A percentile compares a stretch with the other conserved stretches of the same genome.
Conservation (phyloP, 2,888 invertebrate species). For the Nomada fabriciana region DNA sequence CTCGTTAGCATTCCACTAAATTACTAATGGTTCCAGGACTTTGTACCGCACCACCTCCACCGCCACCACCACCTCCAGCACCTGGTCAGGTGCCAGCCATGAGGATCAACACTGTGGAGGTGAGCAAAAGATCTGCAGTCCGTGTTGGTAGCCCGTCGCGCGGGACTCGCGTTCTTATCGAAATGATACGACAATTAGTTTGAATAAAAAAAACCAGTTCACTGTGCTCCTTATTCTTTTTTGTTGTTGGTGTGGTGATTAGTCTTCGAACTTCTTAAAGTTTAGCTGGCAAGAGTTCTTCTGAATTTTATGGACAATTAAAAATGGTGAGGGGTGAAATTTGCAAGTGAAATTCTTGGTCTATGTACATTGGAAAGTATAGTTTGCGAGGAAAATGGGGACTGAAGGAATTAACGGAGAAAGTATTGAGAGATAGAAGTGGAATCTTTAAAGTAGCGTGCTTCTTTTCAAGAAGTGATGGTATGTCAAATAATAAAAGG, state of each 20-base stretch:
- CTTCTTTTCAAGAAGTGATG: background rate
- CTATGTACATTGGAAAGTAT: background rate
- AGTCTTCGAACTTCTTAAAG: too few relatives aligned
- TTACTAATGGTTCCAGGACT: slow-evolving; percentile 74
- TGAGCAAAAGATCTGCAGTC: slow-evolving; percentile 72
- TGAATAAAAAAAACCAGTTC: background rate
- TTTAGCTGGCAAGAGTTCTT: background rate
- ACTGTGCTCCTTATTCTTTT: too few relatives aligned
- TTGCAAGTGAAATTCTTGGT: background rate
- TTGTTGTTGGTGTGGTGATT: too few relatives aligned
- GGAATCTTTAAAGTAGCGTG: too few relatives aligned
- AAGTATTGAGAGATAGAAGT: background rate
- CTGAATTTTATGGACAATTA: background rate
- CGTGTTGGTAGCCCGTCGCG: slow-evolving; percentile 37
- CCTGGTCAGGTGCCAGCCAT: slow-evolving; percentile 85
- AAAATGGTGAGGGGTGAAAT: slow-evolving; percentile 13
- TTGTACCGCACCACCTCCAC: slow-evolving; percentile 85
- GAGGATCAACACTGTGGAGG: slow-evolving; percentile 85
- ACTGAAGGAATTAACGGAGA: background rate
- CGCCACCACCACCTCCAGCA: slow-evolving; percentile 86
- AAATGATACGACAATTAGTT: background rate
- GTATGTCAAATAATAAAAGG: background rate
- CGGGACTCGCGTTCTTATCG: slow-evolving; percentile 5
- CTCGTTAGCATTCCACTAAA: slow-evolving; percentile 61
- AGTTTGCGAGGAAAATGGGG: too few relatives aligned